A percentile compares a stretch with the other conserved stretches of the same genome.
These are phyloP conservation scores for Narcine bancroftii DNA, from an alignment of 2,113 vertebrate species.

Conservation along the genomic window DNA sequence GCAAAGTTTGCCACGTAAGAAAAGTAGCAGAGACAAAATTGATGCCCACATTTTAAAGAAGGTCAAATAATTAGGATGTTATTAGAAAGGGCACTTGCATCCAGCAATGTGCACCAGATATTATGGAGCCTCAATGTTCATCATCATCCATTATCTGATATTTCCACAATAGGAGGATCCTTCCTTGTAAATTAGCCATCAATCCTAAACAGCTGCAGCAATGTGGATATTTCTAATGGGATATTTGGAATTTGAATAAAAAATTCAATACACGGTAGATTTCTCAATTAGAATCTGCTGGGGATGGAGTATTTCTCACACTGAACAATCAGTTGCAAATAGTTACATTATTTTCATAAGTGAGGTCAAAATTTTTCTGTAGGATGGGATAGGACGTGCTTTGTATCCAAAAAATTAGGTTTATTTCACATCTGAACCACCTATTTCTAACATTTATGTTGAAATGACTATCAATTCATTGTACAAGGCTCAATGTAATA, in stretches of 20 bases:
- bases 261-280: no score
- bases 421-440: neutral
- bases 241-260: no score
- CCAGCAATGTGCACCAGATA: neutral
- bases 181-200: neutral
- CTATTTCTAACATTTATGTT: neutral
- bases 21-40: neutral
- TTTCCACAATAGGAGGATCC: neutral
- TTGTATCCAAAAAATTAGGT: neutral
- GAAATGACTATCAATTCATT: neutral
- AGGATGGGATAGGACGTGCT: neutral
- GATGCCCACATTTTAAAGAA: slow-evolving; percentile 27
- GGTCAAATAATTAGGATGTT: slow-evolving; percentile 22
- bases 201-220: neutral
- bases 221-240: neutral
- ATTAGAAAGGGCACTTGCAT: neutral
- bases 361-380: neutral
- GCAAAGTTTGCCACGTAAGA: slow-evolving; percentile 2
- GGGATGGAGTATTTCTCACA: neutral
- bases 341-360: neutral
- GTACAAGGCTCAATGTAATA: neutral
- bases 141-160: neutral
- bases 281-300: no score
- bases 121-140: neutral
- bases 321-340: neutral